These are phyloP conservation scores for Rhynchonema sp. DNA, from an alignment of 2,888 invertebrate genomes.

Conservation along the genomic window DNA sequence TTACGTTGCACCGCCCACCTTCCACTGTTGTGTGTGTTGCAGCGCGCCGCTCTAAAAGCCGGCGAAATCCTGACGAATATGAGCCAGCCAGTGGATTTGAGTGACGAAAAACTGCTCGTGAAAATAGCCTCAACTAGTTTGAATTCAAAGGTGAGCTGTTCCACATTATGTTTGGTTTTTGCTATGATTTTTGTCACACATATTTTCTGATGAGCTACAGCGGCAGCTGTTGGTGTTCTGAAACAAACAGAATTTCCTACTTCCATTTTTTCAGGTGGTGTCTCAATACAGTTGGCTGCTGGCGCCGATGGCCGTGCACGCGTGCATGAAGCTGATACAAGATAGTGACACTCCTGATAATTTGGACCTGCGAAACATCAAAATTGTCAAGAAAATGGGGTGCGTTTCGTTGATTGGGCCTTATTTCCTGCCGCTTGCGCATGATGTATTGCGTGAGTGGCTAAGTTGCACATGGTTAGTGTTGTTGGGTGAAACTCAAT, in stretches of 20 bases:
- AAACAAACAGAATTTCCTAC: too few species aligned
- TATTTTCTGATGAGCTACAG: background rate
- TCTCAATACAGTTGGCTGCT: slow-evolving; percentile 86
- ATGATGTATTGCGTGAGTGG: too few species aligned
- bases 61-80: slow-evolving; percentile 53
- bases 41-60: slow-evolving; percentile 47
- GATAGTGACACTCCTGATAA: slow-evolving; percentile 44
- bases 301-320: slow-evolving; percentile 90
- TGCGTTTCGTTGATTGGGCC: slow-evolving; percentile 13
- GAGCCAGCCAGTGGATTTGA: slow-evolving; percentile 63
- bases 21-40: too few species aligned
- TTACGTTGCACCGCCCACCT: too few species aligned
- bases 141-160: slow-evolving; percentile 68
- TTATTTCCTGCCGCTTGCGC: too few species aligned
- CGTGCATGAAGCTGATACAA: slow-evolving; percentile 65
- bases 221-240: background rate
- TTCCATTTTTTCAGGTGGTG: slow-evolving; percentile 72
- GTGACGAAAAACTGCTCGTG: slow-evolving; percentile 63
- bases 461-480: too few species aligned
- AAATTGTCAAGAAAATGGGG: slow-evolving; percentile 86
- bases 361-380: slow-evolving; percentile 76
- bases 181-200: background rate
- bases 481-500: too few species aligned
- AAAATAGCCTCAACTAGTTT: slow-evolving; percentile 92
- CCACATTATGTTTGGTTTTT: background rate